A percentile compares a stretch with the other conserved stretches of the same genome.
Conservation (phyloP, 2,888 invertebrate species). For the Serripes groenlandicus region DNA sequence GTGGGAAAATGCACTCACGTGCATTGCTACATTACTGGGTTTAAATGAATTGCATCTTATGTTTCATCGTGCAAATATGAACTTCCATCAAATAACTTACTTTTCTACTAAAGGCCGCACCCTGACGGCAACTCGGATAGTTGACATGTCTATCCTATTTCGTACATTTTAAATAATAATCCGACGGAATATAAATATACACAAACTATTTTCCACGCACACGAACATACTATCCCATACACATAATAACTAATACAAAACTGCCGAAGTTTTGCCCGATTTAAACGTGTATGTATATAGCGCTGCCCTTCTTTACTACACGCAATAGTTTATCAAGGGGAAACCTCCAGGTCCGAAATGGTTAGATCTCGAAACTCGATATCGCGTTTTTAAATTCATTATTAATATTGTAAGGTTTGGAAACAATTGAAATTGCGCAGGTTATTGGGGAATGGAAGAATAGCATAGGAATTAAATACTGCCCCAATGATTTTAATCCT, state of each 20-base stretch:
- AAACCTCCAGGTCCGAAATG: not conserved
- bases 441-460: not conserved
- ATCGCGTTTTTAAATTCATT: not conserved
- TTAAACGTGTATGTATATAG: not conserved
- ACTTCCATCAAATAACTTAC: too few relatives aligned
- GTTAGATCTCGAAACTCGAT: not conserved
- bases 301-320: not conserved
- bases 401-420: not conserved
- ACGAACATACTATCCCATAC: slow-evolving; percentile 42
- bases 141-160: slow-evolving; percentile 76
- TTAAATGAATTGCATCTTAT: too few relatives aligned
- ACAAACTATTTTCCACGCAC: slow-evolving; percentile 48
- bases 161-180: slow-evolving; percentile 69
- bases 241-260: slow-evolving; percentile 20
- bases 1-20: too few relatives aligned
- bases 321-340: not conserved
- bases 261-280: not conserved
- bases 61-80: too few relatives aligned
- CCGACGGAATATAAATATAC: slow-evolving; percentile 55
- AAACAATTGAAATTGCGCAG: slow-evolving; percentile 1
- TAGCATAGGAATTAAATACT: slow-evolving; percentile 1
- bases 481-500: not conserved
- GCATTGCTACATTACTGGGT: too few relatives aligned
- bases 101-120: slow-evolving; percentile 73
- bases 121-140: slow-evolving; percentile 78